phyloP scores from a whole-genome alignment of 2,888 invertebrate species.

The Agonopterix subpropinquella region DNA sequence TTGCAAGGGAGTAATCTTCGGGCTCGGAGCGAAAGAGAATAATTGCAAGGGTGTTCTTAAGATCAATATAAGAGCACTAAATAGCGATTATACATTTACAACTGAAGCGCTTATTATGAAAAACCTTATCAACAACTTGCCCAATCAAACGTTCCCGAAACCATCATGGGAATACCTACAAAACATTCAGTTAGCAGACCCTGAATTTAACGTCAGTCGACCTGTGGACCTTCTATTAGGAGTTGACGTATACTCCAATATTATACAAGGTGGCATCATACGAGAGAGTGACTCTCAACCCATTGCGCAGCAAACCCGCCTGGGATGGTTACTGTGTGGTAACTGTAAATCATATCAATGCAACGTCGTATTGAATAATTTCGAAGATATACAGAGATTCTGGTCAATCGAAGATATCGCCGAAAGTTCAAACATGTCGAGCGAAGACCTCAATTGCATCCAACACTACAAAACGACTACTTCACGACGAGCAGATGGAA shows the following conservation, averaged over 20 bases:
- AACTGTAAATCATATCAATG: background rate
- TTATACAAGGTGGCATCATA: background rate
- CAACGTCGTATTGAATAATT: background rate
- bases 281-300: background rate
- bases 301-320: background rate
- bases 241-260: background rate
- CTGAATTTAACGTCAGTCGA: background rate
- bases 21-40: background rate
- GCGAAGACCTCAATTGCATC: background rate
- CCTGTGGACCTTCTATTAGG: background rate
- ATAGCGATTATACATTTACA: constrained; percentile 5
- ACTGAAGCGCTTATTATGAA: constrained; percentile 8
- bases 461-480: background rate
- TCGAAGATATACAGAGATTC: background rate
- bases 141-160: constrained; percentile 4
- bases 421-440: background rate
- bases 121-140: constrained; percentile 7
- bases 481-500: background rate
- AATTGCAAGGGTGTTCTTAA: constrained; percentile 8
- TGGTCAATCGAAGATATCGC: constrained; percentile 1
- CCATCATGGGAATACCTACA: background rate
- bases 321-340: background rate
- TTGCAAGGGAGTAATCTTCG: constrained; percentile 5
- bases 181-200: background rate
- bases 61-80: constrained; percentile 1